Conservation (phyloP, 2,888 invertebrate genomes). For the Meteorus colon region DNA sequence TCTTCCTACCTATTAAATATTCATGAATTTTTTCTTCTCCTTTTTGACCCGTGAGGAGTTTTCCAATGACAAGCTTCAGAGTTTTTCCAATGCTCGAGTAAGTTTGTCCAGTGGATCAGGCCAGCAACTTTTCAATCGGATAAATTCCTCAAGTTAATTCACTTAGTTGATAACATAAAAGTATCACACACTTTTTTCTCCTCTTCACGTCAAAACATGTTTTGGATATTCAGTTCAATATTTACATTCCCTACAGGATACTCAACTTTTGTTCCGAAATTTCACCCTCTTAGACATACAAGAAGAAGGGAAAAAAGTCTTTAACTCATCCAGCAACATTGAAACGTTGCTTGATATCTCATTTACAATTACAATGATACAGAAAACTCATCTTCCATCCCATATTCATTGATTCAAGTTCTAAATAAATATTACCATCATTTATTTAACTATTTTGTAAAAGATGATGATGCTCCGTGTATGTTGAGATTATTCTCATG, state of each 20-base stretch:
- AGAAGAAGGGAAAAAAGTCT: too few species aligned
- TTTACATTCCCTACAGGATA: too few species aligned
- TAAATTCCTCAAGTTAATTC: conserved; percentile 4
- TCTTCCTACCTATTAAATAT: conserved; percentile 60
- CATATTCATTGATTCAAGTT: not conserved
- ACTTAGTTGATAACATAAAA: conserved; percentile 10
- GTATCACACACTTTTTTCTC: not conserved
- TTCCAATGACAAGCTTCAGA: conserved; percentile 50
- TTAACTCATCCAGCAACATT: too few species aligned
- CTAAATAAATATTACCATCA: not conserved
- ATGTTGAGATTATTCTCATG: conserved; percentile 13
- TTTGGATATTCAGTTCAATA: too few species aligned
- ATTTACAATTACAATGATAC: too few species aligned
- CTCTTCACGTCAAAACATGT: not conserved
- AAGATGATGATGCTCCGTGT: not conserved
- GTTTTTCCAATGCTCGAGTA: conserved; percentile 8
- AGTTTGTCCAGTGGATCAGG: conserved; percentile 8
- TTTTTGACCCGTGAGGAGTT: conserved; percentile 46
- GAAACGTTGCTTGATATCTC: too few species aligned
- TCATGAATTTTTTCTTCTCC: conserved; percentile 55
- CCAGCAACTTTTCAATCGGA: conserved; percentile 4
- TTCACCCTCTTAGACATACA: too few species aligned
- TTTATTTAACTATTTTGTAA: conserved; percentile 13
- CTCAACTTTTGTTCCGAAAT: too few species aligned
- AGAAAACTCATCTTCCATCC: too few species aligned